Evolutionary conservation across 1,140 invertebrate species (phyloP), one percentile per base, ranked within the genome.

Genomic region (Drosophila asahinai): DNA sequence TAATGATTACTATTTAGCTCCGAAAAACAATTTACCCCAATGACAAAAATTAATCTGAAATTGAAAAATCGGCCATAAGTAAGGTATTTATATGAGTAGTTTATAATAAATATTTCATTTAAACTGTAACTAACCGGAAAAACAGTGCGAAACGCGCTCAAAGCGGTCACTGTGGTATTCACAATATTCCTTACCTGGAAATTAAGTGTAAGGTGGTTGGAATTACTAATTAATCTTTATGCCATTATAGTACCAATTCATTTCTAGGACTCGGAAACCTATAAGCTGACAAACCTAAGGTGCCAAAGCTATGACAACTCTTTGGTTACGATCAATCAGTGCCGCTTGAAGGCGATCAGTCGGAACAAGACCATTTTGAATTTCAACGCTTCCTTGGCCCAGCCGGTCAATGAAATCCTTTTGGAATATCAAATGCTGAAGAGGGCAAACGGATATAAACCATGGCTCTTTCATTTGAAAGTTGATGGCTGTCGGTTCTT

Each of bases 291-390:
- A 12, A 68, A 68, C 25, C 38, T 63, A 1, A 51, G 4, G 2
- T 68, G 65, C 4, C 17, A 15, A 14, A 33, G 36, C 36, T n/a
- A n/a, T 11, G 60, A 67, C 7, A 27, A 51, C 7, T 67, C 65
- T 0, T 67, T 58, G 25, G 57, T 70, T 6, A 51, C 27, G n/a
- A 43, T 70, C 9, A 70, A 70, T n/a, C 48, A 54, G n/a, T 64
- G 67, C 8, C 61, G 65, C 33, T 9, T 61, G 17, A 67, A 67
- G 45, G 65, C 65, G 14, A 11, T 67, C 17, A 62, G 25, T 27
- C n/a, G 65, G 14, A 27, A 67, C 25, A 61, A 30, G 11, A 54
- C 49, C 8, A 11, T 54, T 6, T 38, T 47, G 12, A 64, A 64
- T 15, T 70, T 64, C 3, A 66, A 66, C 14, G 64, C 42, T 8